A percentile compares a stretch with the other conserved stretches of the same genome.
Conservation (phyloP, 2,888 invertebrate species). For the Rhagium mordax region DNA sequence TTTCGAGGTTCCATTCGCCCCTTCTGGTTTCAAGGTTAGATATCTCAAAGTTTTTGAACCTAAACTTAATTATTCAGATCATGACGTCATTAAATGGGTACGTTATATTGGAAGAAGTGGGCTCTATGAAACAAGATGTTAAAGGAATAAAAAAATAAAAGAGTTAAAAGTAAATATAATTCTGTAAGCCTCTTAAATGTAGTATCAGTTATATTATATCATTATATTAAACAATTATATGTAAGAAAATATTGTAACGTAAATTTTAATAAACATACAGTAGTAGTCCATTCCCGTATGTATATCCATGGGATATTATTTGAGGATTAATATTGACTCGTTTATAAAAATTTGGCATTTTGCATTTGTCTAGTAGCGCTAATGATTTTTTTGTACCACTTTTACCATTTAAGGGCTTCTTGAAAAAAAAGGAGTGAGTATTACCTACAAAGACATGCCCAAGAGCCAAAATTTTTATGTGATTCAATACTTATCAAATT, state of each 20-base stretch:
- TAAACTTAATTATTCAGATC: constrained; percentile 99
- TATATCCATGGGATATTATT: too few species aligned
- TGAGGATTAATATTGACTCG: too few species aligned
- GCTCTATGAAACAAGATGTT: constrained; percentile 99
- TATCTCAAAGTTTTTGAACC: constrained; percentile 99
- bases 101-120: constrained; percentile 99
- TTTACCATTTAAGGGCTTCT: too few species aligned
- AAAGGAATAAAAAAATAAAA: too few species aligned
- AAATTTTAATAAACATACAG: not conserved
- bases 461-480: too few species aligned
- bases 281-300: too few species aligned
- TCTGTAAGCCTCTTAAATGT: not conserved
- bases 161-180: not conserved
- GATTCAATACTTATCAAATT: too few species aligned
- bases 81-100: constrained; percentile 99
- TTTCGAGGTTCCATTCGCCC: constrained; percentile 99
- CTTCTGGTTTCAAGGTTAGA: constrained; percentile 99
- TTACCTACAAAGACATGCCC: too few species aligned
- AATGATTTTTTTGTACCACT: too few species aligned
- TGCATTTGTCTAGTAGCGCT: too few species aligned
- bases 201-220: not conserved
- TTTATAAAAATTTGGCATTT: too few species aligned
- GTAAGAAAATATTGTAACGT: not conserved
- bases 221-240: not conserved
- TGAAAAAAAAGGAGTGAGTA: too few species aligned